Base-by-base conservation (phyloP, 2,113 vertebrate genomes). In the Castor canadensis region DNA sequence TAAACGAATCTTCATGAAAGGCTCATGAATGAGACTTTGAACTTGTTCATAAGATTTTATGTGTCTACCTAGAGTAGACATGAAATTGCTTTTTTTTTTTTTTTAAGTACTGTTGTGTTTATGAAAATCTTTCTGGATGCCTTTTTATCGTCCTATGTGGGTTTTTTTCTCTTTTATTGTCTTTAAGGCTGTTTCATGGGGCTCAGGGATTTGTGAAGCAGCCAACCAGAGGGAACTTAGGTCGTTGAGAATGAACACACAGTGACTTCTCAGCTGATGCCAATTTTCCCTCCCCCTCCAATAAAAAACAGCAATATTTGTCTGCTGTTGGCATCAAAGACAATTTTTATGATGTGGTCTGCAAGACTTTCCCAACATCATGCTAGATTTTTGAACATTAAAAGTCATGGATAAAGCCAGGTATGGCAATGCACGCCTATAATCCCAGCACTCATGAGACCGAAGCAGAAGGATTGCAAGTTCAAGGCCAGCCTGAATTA, bases 11-110 rank as follows among this genome's bases (percentile, higher is more conserved):
- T 94, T 76, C 93, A 95, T 96, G 95, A 98, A 98, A 98, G 89
- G 94, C 92, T 97, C 94, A 79, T 82, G 97, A 98, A 92, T 62
- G 87, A 80, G 93, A 69, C 98, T 98, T 98, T 98, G 98, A 98
- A 98, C 98, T 98, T 98, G 95, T 98, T 97, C 95, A 96, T 98
- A 97, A 98, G 97, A 87, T 98, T 98, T 98, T 98, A 98, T 98
- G 92, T 97, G 97, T 97, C 98, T 98, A 98, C 98, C 98, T 98
- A 95, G 96, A 98, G 69, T 80, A 97, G 93, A 98, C 96, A 87
- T 94, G 91, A 97, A 98, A 98, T 98, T 97, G 89, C 96, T 94
- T 96, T 97, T 94, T 97, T 89, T 77, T 40, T 69, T 94, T 81
- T 45, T 64, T 9, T 47, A 19, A 98, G 97, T 95, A 62, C 96